These are phyloP conservation scores for Platorchestia sp. DNA, from an alignment of 1,140 invertebrate genomes.

Conservation along the genomic window DNA sequence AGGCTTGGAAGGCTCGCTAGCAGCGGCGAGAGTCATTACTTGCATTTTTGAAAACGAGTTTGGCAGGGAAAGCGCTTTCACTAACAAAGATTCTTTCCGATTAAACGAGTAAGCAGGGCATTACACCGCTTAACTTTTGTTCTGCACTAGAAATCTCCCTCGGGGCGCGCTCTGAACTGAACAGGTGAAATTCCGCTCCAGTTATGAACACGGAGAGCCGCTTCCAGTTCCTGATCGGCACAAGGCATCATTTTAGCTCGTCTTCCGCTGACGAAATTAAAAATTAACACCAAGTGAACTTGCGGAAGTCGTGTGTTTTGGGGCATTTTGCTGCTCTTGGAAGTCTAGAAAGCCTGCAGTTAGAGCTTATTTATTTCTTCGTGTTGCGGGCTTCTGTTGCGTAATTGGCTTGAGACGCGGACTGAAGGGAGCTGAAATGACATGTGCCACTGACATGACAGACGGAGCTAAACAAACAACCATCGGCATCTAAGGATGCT, in stretches of 20 bases:
- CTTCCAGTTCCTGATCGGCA: background rate
- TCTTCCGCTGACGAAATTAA: background rate
- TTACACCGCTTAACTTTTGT: background rate
- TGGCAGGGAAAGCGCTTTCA: background rate
- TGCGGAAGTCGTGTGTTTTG: background rate
- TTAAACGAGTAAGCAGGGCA: background rate
- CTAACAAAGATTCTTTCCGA: slow-evolving; percentile 1
- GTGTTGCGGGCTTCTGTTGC: background rate
- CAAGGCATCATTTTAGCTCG: background rate
- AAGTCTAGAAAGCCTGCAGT: background rate
- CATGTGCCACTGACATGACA: background rate
- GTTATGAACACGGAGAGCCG: background rate
- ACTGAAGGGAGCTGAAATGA: background rate
- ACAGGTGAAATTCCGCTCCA: background rate
- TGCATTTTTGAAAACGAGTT: background rate
- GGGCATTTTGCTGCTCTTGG: background rate
- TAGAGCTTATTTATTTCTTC: background rate
- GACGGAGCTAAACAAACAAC: background rate
- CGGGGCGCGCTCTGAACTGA: background rate
- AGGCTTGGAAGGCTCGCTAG: background rate
- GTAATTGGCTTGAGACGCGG: background rate
- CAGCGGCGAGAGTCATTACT: background rate
- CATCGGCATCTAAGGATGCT: background rate
- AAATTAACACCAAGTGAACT: background rate
- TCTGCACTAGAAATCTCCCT: background rate